Evolutionary conservation across 2,797 vertebrate species (phyloP), one percentile per base, ranked within the genome.

Genomic region (Myripristis jacobus): DNA sequence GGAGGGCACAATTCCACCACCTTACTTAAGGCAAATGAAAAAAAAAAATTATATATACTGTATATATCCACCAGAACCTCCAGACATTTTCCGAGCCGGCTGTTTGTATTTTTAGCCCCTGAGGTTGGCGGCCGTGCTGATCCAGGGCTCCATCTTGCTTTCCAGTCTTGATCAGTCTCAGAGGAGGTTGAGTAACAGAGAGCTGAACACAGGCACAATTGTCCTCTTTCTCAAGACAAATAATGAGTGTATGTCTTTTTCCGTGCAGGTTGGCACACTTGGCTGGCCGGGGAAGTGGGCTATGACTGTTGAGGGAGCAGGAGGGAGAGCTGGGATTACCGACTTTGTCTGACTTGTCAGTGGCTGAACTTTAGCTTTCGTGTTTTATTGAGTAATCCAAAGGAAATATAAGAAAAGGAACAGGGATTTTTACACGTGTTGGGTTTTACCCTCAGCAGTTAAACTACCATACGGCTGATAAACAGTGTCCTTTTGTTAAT

Each of bases 201-300:
- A 38, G 22, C 69, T 3, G 66, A 85, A 92, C 88, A 90, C 68
- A 77, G 75, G 58, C 65, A 19, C 85, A 53, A 82, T 92, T 91
- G 88, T 91, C 66, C 75, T 84, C 47, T 78, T 31, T 52, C 54
- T 72, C 31, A 29, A 34, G 44, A 73, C 38, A 75, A 70, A 80
- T 31, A 72, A 63, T 51, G 11, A 43, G 31, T 62, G 67, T 70
- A 75, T 80, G 75, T 61, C 63, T 85, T 85, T 81, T 90, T 90
- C 87, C 87, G 75, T 77, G 25, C 67, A 19, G 19, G n/a, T 65
- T 66, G 60, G 74, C 54, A 66, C 38, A 62, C 21, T 80, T 75
- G 44, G 64, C 81, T 38, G 54, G 24, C 61, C n/a, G 25, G 36
- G 25, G 36, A 58, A 73, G 54, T 66, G 70, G 74, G 67, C 44